These are phyloP conservation scores for Odontocolon sp. DNA, from an alignment of 2,888 invertebrate species.

Conservation along the genomic window DNA sequence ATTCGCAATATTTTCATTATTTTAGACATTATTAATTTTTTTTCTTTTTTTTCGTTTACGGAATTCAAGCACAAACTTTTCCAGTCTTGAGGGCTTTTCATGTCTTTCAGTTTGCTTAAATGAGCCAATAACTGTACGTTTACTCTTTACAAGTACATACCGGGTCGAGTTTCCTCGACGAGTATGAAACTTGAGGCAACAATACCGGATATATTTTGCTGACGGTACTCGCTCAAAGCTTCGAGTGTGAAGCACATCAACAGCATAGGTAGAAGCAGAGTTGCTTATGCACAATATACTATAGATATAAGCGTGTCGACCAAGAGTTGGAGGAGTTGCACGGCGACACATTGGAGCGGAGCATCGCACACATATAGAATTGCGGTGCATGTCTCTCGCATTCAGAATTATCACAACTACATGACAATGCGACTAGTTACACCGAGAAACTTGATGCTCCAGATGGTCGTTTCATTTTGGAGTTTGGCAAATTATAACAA, in stretches of 20 bases:
- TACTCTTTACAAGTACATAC: background rate
- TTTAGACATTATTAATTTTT: no score
- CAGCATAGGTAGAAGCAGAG: background rate
- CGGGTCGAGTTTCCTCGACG: constrained; percentile 19
- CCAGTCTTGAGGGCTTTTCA: no score
- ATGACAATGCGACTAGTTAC: constrained; percentile 29
- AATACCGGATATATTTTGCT: constrained; percentile 37
- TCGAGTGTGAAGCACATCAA: constrained; percentile 22
- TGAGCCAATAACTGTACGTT: no score
- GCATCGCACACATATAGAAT: constrained; percentile 14
- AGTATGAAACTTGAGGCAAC: constrained; percentile 24
- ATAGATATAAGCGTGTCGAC: background rate
- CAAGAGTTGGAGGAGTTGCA: background rate
- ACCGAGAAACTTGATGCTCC: constrained; percentile 23
- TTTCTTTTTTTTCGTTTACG: no score
- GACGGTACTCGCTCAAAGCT: constrained; percentile 29
- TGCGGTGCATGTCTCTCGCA: constrained; percentile 27
- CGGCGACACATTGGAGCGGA: background rate
- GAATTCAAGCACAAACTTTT: no score
- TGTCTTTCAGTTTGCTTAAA: no score
- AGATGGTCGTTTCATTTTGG: constrained; percentile 32
- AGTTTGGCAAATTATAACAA: background rate
- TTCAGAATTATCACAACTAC: constrained; percentile 29
- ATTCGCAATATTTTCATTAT: constrained; percentile 29
- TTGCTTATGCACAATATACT: background rate